These are phyloP conservation scores for Ceratotherium simum DNA, from an alignment of 2,113 vertebrate genomes.

Conservation along the genomic window DNA sequence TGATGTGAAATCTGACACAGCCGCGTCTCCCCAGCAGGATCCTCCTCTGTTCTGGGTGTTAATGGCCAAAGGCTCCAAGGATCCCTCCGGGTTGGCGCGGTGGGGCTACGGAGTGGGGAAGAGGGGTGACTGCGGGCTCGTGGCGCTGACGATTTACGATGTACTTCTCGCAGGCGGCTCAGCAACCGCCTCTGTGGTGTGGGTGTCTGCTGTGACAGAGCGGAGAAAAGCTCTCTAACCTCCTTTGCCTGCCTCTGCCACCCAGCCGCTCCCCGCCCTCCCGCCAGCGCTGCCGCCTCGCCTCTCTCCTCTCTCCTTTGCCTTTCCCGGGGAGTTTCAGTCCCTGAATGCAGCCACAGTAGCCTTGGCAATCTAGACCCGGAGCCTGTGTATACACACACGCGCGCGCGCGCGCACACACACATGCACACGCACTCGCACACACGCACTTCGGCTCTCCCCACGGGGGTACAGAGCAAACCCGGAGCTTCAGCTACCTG, in stretches of 20 bases:
- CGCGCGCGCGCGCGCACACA: not conserved
- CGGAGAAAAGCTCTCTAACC: conserved; percentile 78
- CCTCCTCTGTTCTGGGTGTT: conserved; percentile 47
- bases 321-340: conserved; percentile 78
- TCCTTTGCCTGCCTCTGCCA: conserved; percentile 76
- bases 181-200: conserved; percentile 82
- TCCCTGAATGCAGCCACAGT: conserved; percentile 78
- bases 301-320: conserved; percentile 67
- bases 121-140: conserved; percentile 75
- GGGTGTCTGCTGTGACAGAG: conserved; percentile 80
- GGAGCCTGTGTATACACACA: conserved; percentile 36
- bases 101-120: conserved; percentile 51
- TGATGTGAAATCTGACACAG: conserved; percentile 53
- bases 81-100: conserved; percentile 33
- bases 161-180: conserved; percentile 77
- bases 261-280: conserved; percentile 70
- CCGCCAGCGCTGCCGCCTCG: conserved; percentile 39
- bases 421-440: conserved; percentile 42
- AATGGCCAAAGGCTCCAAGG: conserved; percentile 33
- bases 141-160: conserved; percentile 74
- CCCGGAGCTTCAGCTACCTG: conserved; percentile 74
- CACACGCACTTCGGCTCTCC: conserved; percentile 63
- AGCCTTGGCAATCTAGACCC: conserved; percentile 56
- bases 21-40: conserved; percentile 39
- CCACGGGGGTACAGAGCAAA: conserved; percentile 56